Conservation (phyloP, 1,140 invertebrate species). For the Pararge aegeria region DNA sequence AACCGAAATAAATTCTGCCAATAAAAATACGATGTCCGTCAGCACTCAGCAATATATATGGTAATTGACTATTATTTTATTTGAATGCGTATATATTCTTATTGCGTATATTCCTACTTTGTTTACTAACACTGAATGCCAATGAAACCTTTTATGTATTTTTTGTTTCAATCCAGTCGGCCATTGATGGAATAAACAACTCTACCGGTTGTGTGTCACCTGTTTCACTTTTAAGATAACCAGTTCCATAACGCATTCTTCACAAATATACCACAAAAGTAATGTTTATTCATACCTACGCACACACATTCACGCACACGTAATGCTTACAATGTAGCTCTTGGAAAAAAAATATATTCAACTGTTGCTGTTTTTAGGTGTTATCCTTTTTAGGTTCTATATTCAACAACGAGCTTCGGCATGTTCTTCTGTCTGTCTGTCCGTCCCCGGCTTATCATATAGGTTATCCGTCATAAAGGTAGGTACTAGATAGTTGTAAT, state of each 20-base stretch:
- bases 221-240: constrained; percentile 39
- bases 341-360: too few species aligned
- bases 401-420: too few species aligned
- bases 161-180: constrained; percentile 37
- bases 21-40: not conserved
- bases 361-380: too few species aligned
- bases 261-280: constrained; percentile 8
- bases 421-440: too few species aligned
- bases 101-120: constrained; percentile 36
- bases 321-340: too few species aligned
- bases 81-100: constrained; percentile 19
- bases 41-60: constrained; percentile 11
- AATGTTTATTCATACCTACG: not conserved
- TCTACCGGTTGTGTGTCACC: constrained; percentile 54
- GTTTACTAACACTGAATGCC: constrained; percentile 58
- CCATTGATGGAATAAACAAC: constrained; percentile 43
- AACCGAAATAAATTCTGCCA: not conserved
- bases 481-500: too few species aligned
- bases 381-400: too few species aligned
- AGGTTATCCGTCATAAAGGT: too few species aligned
- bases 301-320: not conserved
- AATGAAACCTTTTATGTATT: constrained; percentile 48
- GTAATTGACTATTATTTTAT: constrained; percentile 21
- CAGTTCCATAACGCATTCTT: constrained; percentile 12
- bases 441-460: too few species aligned